Evolutionary conservation across 1,140 invertebrate genomes (phyloP).

Genomic region (Sesamia nonagrioides): DNA sequence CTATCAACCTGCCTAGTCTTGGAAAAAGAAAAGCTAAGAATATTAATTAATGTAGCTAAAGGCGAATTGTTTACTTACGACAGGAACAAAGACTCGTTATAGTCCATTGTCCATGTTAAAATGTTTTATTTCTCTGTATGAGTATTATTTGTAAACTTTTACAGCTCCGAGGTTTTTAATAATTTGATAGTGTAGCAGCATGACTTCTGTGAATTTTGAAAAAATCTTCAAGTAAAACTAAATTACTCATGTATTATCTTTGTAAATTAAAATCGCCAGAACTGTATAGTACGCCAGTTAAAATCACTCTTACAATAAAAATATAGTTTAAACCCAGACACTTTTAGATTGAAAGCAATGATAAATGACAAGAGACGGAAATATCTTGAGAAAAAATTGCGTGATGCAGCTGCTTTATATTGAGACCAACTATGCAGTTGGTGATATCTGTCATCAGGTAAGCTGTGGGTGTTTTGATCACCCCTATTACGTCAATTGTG

Average conservation of each 20-base stretch:
- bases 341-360: constrained; percentile 12
- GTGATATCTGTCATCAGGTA: constrained; percentile 5
- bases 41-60: no score
- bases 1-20: no score
- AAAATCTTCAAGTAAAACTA: not conserved
- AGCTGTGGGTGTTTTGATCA: not conserved
- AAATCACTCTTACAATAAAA: constrained; percentile 14
- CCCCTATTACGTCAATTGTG: constrained; percentile 6
- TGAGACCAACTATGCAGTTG: not conserved
- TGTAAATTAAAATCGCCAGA: constrained; percentile 13
- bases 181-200: not conserved
- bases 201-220: not conserved
- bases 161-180: not conserved
- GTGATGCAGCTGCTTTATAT: constrained; percentile 16
- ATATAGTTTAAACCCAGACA: constrained; percentile 1
- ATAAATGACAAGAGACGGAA: constrained; percentile 8
- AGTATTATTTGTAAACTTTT: not conserved
- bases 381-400: not conserved
- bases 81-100: no score
- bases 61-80: no score
- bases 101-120: no score
- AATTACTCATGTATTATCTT: not conserved
- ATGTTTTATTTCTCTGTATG: no score
- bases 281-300: not conserved
- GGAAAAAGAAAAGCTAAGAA: no score